Percentiles rank a stretch among this genome's conserved stretches.
Conservation (phyloP, 64 coral and sea anemone species). For the Trachythela sp. region DNA sequence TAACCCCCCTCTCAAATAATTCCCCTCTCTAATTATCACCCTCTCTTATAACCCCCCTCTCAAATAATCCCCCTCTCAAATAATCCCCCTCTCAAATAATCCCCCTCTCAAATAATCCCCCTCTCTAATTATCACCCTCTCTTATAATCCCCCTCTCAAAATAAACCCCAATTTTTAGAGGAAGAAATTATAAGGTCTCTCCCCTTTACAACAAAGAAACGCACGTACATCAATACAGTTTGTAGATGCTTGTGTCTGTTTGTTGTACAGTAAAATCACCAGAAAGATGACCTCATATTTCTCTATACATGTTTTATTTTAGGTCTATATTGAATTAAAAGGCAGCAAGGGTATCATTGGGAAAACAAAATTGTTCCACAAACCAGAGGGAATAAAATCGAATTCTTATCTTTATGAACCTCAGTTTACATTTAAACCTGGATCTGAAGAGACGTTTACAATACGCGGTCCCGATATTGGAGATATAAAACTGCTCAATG, state of each 20-base stretch:
- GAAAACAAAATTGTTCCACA: background rate
- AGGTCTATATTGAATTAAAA: conserved; percentile 6
- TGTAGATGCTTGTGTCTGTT: no score
- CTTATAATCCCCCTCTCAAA: no score
- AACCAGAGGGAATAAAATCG: conserved; percentile 79
- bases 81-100: conserved; percentile 54
- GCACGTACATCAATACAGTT: no score
- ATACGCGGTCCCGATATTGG: conserved; percentile 91
- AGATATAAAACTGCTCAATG: conserved; percentile 64
- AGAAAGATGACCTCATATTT: no score
- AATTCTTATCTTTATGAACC: conserved; percentile 75
- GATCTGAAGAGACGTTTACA: conserved; percentile 68
- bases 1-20: no score
- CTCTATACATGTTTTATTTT: background rate
- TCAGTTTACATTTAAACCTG: conserved; percentile 67
- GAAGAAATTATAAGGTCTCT: no score
- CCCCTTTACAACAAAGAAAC: no score
- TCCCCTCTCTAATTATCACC: no score
- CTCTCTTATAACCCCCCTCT: background rate
- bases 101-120: no score
- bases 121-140: no score
- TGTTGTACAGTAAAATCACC: no score
- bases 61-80: conserved; percentile 23
- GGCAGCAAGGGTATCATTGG: background rate
- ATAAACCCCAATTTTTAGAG: no score